A percentile compares a stretch with the other conserved stretches of the same genome.
Conservation (phyloP, 2,797 vertebrate genomes). For the Pygocentrus nattereri region DNA sequence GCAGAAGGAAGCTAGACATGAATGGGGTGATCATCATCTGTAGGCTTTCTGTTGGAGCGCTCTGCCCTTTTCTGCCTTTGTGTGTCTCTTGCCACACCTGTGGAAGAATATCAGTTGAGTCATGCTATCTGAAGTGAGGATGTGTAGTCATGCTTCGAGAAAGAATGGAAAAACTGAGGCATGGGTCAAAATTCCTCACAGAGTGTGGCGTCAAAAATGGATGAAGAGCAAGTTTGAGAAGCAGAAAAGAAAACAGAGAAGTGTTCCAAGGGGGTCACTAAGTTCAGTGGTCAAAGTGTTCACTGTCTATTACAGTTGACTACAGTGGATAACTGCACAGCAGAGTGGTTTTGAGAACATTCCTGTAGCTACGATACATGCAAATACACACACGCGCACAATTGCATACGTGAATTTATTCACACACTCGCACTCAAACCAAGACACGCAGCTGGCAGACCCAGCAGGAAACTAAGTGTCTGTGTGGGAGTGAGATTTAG, state of each 20-base stretch:
- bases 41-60: background rate
- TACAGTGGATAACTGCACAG: background rate
- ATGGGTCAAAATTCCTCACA: conserved; percentile 19
- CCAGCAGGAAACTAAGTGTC: conserved; percentile 71
- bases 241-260: background rate
- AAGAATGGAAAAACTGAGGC: conserved; percentile 20
- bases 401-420: background rate
- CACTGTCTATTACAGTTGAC: background rate
- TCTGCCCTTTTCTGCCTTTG: conserved; percentile 11
- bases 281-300: background rate
- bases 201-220: background rate
- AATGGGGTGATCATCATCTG: conserved; percentile 17
- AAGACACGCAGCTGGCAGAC: conserved; percentile 43
- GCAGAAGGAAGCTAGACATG: conserved; percentile 37
- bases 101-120: conserved; percentile 28
- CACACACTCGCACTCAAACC: background rate
- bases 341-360: background rate
- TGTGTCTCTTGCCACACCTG: conserved; percentile 31
- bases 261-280: background rate
- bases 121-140: conserved; percentile 31
- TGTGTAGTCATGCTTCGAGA: background rate
- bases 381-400: conserved; percentile 4
- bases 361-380: conserved; percentile 14
- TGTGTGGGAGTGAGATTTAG: conserved; percentile 50
- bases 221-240: background rate